A percentile compares a stretch with the other conserved stretches of the same genome.
Evolutionary conservation across 2,113 vertebrate species (phyloP).

Genomic region (Hemiprocne comata): DNA sequence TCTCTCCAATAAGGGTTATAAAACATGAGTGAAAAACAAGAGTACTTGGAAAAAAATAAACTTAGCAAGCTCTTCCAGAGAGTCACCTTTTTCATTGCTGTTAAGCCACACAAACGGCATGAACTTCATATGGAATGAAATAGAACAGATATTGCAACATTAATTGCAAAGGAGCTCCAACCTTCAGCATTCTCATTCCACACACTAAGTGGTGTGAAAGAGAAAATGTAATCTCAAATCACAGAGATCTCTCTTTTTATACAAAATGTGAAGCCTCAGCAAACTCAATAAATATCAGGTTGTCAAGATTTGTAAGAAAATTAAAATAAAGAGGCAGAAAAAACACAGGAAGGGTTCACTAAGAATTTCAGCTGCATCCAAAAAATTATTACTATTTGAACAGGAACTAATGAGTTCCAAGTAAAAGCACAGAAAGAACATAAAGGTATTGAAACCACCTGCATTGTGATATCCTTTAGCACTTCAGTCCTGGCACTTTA

Average conservation of each 20-base stretch:
- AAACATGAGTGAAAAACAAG: background rate
- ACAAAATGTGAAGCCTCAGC: background rate
- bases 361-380: constrained; percentile 16
- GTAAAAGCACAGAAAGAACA: constrained; percentile 17
- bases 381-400: constrained; percentile 2
- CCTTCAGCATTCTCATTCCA: background rate
- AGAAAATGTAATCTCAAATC: background rate
- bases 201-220: background rate
- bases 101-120: background rate
- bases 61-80: background rate
- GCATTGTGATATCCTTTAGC: background rate
- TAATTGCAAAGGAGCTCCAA: background rate
- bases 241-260: background rate
- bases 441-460: background rate
- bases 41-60: background rate
- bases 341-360: background rate
- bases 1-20: background rate
- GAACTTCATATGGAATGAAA: background rate
- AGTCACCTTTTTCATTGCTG: background rate
- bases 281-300: background rate
- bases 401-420: constrained; percentile 36
- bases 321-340: background rate
- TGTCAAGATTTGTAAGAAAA: background rate
- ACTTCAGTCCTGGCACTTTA: background rate
- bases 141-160: background rate